A percentile compares a stretch with the other conserved stretches of the same genome.
Evolutionary conservation across 35 echinoderm and acorn worm genomes (phyloP).

Genomic region (Apostichopus parvimensis): DNA sequence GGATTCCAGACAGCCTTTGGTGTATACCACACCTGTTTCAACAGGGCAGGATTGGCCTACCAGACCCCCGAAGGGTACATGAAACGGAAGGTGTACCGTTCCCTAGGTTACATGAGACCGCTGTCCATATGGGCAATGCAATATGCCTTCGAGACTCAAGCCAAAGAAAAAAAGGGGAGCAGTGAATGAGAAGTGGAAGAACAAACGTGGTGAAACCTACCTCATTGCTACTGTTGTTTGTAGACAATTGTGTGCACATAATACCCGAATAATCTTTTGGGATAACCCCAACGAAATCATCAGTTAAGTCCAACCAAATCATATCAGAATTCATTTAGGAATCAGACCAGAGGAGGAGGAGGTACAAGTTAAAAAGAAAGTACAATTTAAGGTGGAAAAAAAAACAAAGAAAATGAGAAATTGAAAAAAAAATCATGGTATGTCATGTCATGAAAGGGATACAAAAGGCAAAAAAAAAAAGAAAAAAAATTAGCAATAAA

Average conservation of each 20-base stretch:
- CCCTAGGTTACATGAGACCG: conserved; percentile 94
- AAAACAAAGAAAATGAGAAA: too few species aligned
- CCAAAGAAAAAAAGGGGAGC: conserved; percentile 23
- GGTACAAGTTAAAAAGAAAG: too few species aligned
- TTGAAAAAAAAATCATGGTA: too few species aligned
- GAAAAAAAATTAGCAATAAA: neutral
- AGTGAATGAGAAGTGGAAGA: neutral
- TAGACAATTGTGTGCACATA: too few species aligned
- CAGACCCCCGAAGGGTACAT: conserved; percentile 94
- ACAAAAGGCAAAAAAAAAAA: too few species aligned
- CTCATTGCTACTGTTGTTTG: neutral
- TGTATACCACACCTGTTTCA: conserved; percentile 76
- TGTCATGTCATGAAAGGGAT: too few species aligned
- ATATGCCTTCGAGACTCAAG: conserved; percentile 83
- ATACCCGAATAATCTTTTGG: too few species aligned
- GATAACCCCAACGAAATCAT: too few species aligned
- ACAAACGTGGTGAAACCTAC: neutral
- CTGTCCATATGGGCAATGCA: conserved; percentile 99
- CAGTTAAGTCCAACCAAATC: too few species aligned
- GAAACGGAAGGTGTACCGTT: conserved; percentile 76
- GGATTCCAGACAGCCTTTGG: conserved; percentile 90
- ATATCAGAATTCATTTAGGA: too few species aligned
- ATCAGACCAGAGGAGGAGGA: too few species aligned
- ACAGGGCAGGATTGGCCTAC: conserved; percentile 83
- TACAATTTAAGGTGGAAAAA: too few species aligned